Evolutionary conservation across 2,797 vertebrate genomes (phyloP), one percentile per base, ranked within the genome.

Genomic region (Valencia hispanica): DNA sequence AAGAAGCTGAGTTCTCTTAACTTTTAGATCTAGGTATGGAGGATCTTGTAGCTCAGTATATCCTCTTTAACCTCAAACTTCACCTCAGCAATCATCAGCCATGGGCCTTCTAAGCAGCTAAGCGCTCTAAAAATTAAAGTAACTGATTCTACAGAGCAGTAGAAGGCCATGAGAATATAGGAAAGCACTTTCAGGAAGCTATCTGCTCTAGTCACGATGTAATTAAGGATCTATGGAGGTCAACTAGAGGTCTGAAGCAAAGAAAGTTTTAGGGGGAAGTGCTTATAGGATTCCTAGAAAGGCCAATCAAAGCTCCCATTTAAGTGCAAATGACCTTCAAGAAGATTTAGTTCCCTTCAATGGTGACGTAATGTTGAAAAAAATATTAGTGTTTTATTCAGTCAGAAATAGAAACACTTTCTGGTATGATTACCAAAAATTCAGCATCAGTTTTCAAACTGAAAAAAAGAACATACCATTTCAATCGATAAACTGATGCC

Each of bases 161-260:
- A 48, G 30, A 48, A 12, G 39, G 8, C 36, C 27, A 57, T 30
- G 15, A 22, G 41, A 48, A 68, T 47, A 79, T 32, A 61, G 71
- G 4, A 69, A 27, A 39, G 68, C 51, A 73, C 45, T 50, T 53
- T 50, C 8, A 41, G 32, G 27, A 68, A 61, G 34, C 53, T 30
- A 70, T 51, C 61, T 61, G 30, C 45, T 74, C 50, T 25, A 43
- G 25, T 74, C 34, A n/a, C 51, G 47, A 74, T 61, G 34, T 63
- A 41, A 74, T 61, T 61, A 43, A 48, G 10, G 32, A 61, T 61
- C 34, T 41, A 27, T 79, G n/a, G 78, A 74, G 34, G 53, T 79
- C 53, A 74, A 61, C 34, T 51, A 47, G 30, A 73, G 39, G 76
- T 68, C 76, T 68, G 70, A 25, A 55, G 47, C 70, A 55, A 53